A percentile compares a stretch with the other conserved stretches of the same genome.
Evolutionary conservation across 2,797 vertebrate genomes (phyloP).

Genomic region (Enteromius afrohamiltoni): DNA sequence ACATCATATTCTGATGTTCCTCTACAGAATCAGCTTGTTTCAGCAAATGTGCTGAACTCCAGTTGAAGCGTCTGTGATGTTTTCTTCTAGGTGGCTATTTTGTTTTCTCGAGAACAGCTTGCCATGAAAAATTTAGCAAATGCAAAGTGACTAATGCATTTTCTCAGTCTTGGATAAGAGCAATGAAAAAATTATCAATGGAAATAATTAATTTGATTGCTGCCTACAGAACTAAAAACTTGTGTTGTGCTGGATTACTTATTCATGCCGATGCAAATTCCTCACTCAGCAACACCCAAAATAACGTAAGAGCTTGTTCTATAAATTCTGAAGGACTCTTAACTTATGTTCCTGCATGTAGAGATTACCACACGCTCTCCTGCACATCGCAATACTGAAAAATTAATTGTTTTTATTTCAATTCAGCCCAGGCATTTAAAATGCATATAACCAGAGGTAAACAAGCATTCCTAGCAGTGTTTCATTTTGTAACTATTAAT

Average conservation of each 20-base stretch:
- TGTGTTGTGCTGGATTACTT: constrained; percentile 81
- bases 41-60: neutral
- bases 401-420: constrained; percentile 76
- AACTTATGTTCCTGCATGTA: constrained; percentile 80
- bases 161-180: constrained; percentile 81
- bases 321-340: constrained; percentile 81
- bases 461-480: constrained; percentile 75
- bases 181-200: constrained; percentile 90
- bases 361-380: constrained; percentile 70
- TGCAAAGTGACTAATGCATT: constrained; percentile 86
- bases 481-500: constrained; percentile 84
- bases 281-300: constrained; percentile 78
- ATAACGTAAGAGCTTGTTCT: constrained; percentile 75
- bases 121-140: constrained; percentile 85
- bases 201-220: constrained; percentile 91
- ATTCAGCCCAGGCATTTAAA: constrained; percentile 75
- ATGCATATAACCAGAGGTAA: constrained; percentile 84
- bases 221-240: constrained; percentile 84
- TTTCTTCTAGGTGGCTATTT: constrained; percentile 70
- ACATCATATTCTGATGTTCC: neutral
- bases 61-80: constrained; percentile 55
- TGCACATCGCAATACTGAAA: constrained; percentile 67
- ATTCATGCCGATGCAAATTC: constrained; percentile 89
- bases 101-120: constrained; percentile 81
- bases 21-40: neutral